Percentiles rank a stretch among this genome's conserved stretches.
phyloP scores from a whole-genome alignment of 1,140 invertebrate species.

The Megalonaias nervosa region DNA sequence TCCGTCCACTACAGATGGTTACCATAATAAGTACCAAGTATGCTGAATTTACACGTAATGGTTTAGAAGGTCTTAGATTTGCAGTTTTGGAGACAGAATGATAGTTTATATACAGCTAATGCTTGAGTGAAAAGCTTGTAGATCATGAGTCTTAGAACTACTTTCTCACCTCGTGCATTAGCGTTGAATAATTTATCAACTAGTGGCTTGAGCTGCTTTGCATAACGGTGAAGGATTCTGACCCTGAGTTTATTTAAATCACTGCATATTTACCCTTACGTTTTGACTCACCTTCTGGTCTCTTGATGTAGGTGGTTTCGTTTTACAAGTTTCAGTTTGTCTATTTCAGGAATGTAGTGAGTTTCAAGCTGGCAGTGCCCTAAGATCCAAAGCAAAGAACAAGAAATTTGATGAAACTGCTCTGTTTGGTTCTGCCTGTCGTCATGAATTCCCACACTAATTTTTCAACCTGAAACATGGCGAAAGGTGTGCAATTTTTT shows the following conservation, averaged over 20 bases:
- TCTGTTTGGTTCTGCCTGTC: conserved; percentile 34
- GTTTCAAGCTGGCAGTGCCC: conserved; percentile 31
- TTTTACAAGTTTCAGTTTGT: conserved; percentile 5
- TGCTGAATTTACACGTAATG: too few species aligned
- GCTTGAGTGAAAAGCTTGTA: too few species aligned
- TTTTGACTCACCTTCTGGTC: not conserved
- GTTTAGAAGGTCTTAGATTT: too few species aligned
- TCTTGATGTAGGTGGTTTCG: not conserved
- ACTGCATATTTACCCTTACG: not conserved
- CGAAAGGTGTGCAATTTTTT: conserved; percentile 24
- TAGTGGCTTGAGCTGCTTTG: not conserved
- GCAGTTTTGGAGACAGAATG: too few species aligned
- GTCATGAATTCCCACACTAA: conserved; percentile 25
- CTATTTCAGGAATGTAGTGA: conserved; percentile 30
- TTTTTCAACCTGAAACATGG: conserved; percentile 39
- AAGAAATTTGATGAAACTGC: conserved; percentile 32
- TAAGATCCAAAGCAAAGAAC: conserved; percentile 27
- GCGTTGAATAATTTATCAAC: not conserved
- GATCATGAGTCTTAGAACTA: not conserved
- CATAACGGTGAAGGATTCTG: not conserved
- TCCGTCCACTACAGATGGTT: too few species aligned
- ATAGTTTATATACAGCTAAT: too few species aligned
- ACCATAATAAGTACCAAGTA: too few species aligned
- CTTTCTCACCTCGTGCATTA: not conserved
- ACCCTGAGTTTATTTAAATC: not conserved